Percentiles rank a stretch among this genome's conserved stretches.
Evolutionary conservation across 1,140 invertebrate genomes (phyloP).

Genomic region (Thaumetopoea pityocampa): DNA sequence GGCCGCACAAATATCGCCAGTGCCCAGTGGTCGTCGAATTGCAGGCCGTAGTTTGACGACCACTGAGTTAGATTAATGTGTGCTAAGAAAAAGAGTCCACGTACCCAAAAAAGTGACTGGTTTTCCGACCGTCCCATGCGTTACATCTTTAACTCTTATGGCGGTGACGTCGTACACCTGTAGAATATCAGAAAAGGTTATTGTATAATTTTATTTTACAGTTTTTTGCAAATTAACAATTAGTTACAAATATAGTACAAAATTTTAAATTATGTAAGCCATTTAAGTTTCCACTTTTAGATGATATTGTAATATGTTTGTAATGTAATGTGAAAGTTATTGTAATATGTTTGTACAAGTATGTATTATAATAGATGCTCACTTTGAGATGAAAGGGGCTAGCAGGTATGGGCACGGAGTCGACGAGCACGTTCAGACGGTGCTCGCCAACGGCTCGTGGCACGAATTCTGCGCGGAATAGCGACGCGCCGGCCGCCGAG

Average conservation of each 20-base stretch:
- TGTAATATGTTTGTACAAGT: no score
- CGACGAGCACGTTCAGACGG: conserved; percentile 89
- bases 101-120: conserved; percentile 96
- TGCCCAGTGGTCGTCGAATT: no score
- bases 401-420: conserved; percentile 86
- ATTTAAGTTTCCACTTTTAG: no score
- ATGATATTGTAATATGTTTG: no score
- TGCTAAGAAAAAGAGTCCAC: conserved; percentile 20
- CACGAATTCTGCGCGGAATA: conserved; percentile 91
- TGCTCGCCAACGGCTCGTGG: conserved; percentile 93
- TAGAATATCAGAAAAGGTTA: conserved; percentile 9
- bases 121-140: conserved; percentile 92
- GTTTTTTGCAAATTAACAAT: no score
- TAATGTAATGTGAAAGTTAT: no score
- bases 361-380: conserved; percentile 11
- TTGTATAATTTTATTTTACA: no score
- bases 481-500: conserved; percentile 83
- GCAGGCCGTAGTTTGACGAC: no score
- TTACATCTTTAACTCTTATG: conserved; percentile 95
- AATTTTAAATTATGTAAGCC: no score
- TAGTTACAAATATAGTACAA: no score
- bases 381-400: conserved; percentile 94
- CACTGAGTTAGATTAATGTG: no score
- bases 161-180: conserved; percentile 94
- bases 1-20: no score